phyloP scores from a whole-genome alignment of 1,140 invertebrate species.

The Calosoma granatense region DNA sequence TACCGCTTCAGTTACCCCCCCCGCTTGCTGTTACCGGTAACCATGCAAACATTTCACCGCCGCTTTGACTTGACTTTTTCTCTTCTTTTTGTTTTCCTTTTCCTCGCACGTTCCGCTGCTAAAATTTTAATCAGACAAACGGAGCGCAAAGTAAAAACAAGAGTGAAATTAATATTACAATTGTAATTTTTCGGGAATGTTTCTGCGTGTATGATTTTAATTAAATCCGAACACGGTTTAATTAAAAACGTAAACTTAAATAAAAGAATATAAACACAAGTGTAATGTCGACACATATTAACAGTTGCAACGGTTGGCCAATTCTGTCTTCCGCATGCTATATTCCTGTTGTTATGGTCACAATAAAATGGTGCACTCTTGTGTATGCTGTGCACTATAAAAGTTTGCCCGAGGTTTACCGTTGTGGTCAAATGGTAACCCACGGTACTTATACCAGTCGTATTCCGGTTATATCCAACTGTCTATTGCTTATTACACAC shows the following conservation, averaged over 20 bases:
- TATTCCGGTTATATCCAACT: neutral
- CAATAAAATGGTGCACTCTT: neutral
- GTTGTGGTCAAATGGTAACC: neutral
- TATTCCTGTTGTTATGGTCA: neutral
- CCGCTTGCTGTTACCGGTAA: too few species aligned
- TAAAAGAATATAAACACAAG: neutral
- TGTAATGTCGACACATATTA: neutral
- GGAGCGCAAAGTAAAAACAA: neutral
- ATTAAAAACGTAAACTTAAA: neutral
- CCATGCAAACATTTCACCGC: neutral
- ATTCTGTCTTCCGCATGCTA: neutral
- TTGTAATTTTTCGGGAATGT: neutral
- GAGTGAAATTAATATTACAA: neutral
- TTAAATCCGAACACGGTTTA: neutral
- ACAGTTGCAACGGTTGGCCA: neutral
- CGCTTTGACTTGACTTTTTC: neutral
- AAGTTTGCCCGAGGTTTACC: neutral
- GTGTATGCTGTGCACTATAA: neutral
- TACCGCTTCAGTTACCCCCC: neutral
- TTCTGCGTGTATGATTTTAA: neutral
- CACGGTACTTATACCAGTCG: too few species aligned
- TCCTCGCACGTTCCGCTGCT: neutral
- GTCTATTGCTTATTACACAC: too few species aligned
- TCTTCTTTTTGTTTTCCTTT: neutral
- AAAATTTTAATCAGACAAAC: neutral